Conservation (phyloP, 2,113 vertebrate genomes). For the Lathamus discolor region DNA sequence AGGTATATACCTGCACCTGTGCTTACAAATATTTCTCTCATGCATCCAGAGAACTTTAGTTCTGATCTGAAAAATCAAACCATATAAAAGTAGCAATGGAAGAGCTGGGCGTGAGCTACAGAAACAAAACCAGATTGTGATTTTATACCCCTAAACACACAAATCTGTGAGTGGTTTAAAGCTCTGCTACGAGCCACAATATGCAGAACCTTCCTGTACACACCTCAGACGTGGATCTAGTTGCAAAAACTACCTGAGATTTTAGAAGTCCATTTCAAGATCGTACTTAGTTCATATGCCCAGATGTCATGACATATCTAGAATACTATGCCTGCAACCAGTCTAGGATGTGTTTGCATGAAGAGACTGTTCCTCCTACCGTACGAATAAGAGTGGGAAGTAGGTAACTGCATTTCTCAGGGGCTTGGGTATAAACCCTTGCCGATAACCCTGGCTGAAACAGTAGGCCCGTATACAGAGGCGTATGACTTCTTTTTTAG, state of each 20-base stretch:
- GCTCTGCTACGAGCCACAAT: background rate
- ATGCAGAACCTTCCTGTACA: background rate
- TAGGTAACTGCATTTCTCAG: conserved; percentile 20
- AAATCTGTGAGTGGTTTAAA: background rate
- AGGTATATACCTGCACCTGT: background rate
- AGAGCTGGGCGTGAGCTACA: background rate
- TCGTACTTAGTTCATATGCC: background rate
- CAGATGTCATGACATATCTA: background rate
- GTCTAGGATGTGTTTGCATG: background rate
- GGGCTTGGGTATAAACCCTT: conserved; percentile 12
- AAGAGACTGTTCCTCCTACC: conserved; percentile 43
- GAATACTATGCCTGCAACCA: conserved; percentile 20
- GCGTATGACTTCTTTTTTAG: conserved; percentile 37
- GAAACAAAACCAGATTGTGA: background rate
- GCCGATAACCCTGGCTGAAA: conserved; percentile 31
- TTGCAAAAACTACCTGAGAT: background rate
- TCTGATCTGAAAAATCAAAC: background rate
- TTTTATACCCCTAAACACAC: background rate
- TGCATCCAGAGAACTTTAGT: background rate
- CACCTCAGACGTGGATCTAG: background rate
- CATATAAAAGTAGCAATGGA: background rate
- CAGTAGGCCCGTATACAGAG: conserved; percentile 47
- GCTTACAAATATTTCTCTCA: background rate
- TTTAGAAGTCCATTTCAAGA: conserved; percentile 3
- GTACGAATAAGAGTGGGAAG: conserved; percentile 18